Base-by-base conservation (phyloP, 2,113 vertebrate genomes). In the Recurvirostra avosetta region DNA sequence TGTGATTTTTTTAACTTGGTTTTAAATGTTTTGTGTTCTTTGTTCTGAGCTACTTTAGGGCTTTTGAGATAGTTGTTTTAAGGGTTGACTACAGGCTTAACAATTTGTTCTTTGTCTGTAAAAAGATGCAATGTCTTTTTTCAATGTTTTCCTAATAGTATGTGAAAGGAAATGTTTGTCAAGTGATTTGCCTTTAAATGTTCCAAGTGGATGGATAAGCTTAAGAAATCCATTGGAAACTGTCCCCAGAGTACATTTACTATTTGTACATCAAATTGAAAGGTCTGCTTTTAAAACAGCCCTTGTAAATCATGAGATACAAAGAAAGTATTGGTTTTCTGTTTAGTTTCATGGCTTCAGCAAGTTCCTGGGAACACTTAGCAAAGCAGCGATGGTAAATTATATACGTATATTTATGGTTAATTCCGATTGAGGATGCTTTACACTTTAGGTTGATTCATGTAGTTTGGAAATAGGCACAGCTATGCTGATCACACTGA, bases 211-310 rank as follows among this genome's bases (percentile, higher is more conserved):
- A 90, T 63, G 38, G 29, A 88, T 94, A 84, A 92, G 26, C 68
- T 56, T 67, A 68, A 92, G 59, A 92, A 86, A 83, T 65, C 52
- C 72, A 93, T 91, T 94, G 96, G 82, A 95, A 95, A 92, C 50
- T 83, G 50, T 74, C 41, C 79, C 63, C 41, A 83, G 88, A 91
- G 63, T 61, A 21, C 65, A 84, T 92, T 96, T 94, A 84, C 40
- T 87, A 63, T 92, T 95, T 94, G 65, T 81, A 74, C 59, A 63
- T 71, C 41, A 86, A 90, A 74, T 59, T 2, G 32, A 92, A 96
- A 92, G 55, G 7, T 56, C 61, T 75, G 25, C 74, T 85, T 90
- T 95, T 86, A 90, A 85, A 96, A 82, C 4, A 91, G 87, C 36
- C n/a, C 4, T 86, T 58, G 81, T 86, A 96, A 90, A 92, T 96